Evolutionary conservation across 1,140 invertebrate genomes (phyloP).

Genomic region (Lysiphlebus fabarum): DNA sequence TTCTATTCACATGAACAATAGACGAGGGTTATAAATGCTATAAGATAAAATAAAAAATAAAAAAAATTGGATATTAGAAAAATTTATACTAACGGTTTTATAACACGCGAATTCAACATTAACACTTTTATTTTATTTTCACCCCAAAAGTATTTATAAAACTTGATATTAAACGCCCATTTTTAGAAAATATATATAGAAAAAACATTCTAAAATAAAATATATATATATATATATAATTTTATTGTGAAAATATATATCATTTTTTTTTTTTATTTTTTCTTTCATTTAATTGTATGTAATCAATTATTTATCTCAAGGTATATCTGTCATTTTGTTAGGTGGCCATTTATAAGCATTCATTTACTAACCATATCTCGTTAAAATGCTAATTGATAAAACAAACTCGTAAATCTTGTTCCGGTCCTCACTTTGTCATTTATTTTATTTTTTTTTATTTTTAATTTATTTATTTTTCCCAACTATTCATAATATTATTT

Average conservation of each 20-base stretch:
- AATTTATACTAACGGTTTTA: constrained; percentile 36
- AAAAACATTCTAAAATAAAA: neutral
- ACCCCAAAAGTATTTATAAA: no score
- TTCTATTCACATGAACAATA: constrained; percentile 40
- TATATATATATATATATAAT: no score
- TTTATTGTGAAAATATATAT: no score
- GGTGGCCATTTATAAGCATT: constrained; percentile 42
- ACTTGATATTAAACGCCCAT: neutral
- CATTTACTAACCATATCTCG: constrained; percentile 42
- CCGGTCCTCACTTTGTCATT: constrained; percentile 31
- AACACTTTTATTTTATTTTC: constrained; percentile 13
- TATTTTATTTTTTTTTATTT: constrained; percentile 22
- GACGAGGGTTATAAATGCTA: constrained; percentile 25
- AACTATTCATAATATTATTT: neutral
- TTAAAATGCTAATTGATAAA: constrained; percentile 42
- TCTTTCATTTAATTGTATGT: no score
- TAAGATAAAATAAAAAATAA: constrained; percentile 11
- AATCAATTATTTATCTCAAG: neutral
- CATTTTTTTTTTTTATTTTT: no score
- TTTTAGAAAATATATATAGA: no score
- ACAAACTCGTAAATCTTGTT: constrained; percentile 47
- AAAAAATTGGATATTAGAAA: constrained; percentile 43
- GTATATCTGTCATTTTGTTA: constrained; percentile 41
- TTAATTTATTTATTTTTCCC: constrained; percentile 22
- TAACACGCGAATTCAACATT: constrained; percentile 41